phyloP scores from a whole-genome alignment of 2,113 vertebrate genomes.

The Coregonus clupeaformis region DNA sequence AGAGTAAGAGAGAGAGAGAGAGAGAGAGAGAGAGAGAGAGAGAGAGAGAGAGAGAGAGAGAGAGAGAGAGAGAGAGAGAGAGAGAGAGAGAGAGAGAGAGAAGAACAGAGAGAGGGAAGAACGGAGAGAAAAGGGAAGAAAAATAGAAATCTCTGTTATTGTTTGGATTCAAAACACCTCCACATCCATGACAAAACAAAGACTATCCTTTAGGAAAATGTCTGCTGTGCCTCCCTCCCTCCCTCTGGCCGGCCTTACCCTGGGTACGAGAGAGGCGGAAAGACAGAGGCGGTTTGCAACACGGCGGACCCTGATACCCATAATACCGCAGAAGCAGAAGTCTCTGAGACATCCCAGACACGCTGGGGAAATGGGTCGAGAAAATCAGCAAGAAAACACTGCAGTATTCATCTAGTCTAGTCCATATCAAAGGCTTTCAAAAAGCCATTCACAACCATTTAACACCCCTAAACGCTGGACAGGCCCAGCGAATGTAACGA shows the following conservation, averaged over 20 bases:
- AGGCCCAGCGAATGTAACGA: conserved; percentile 48
- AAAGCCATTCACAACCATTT: conserved; percentile 49
- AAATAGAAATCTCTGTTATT: conserved; percentile 43
- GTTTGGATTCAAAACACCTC: conserved; percentile 47
- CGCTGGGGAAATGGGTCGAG: not conserved
- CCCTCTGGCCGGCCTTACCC: conserved; percentile 36
- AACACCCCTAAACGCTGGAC: conserved; percentile 31
- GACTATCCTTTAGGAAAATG: conserved; percentile 38
- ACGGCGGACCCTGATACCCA: conserved; percentile 1
- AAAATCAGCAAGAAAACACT: not conserved
- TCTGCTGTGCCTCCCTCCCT: conserved; percentile 23
- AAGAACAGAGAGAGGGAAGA: not conserved
- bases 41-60: not conserved
- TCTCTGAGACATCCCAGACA: conserved; percentile 54
- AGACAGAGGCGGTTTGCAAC: conserved; percentile 47
- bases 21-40: not conserved
- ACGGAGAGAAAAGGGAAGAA: not conserved
- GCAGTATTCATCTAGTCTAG: conserved; percentile 41
- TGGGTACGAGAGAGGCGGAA: conserved; percentile 18
- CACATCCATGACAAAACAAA: conserved; percentile 43
- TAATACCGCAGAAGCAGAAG: conserved; percentile 29
- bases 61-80: not conserved
- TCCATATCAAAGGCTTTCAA: conserved; percentile 38
- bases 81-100: not conserved
- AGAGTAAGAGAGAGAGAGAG: not conserved